phyloP scores from a whole-genome alignment of 2,113 vertebrate species.

The Platichthys stellatus region DNA sequence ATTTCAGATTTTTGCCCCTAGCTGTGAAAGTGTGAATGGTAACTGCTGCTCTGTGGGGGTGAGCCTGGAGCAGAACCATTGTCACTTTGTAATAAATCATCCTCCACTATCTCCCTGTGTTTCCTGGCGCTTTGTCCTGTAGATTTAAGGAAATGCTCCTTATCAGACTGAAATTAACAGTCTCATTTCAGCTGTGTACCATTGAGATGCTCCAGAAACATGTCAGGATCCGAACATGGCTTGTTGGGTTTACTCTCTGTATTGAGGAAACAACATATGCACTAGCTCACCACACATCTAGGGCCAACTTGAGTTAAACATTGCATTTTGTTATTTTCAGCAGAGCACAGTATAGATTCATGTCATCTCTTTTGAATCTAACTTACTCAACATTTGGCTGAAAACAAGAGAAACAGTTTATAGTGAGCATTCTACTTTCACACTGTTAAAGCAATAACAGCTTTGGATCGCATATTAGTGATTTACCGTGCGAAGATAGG shows the following conservation, averaged over 20 bases:
- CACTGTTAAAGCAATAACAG: neutral
- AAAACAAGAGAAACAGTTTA: neutral
- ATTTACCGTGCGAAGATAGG: neutral
- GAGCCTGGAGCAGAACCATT: constrained; percentile 5
- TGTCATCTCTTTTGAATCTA: too few relatives aligned
- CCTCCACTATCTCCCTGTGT: constrained; percentile 1
- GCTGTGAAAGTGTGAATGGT: too few relatives aligned
- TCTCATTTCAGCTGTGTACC: too few relatives aligned
- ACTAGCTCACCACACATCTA: neutral
- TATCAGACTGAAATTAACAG: neutral
- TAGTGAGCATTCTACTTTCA: neutral
- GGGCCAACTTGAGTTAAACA: neutral
- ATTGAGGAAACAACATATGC: neutral
- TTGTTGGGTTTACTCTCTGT: neutral
- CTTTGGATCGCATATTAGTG: neutral
- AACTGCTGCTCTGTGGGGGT: neutral
- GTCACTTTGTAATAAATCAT: neutral
- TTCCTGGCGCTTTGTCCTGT: constrained; percentile 46
- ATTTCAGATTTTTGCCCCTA: too few relatives aligned
- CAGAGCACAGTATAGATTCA: neutral
- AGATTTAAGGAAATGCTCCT: constrained; percentile 23
- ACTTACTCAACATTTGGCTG: neutral
- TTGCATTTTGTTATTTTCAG: neutral
- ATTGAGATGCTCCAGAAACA: too few relatives aligned
- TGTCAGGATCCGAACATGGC: too few relatives aligned